Percentiles rank a stretch among this genome's conserved stretches.
Conservation (phyloP, 2,113 vertebrate species). For the Toxotes chatareus region DNA sequence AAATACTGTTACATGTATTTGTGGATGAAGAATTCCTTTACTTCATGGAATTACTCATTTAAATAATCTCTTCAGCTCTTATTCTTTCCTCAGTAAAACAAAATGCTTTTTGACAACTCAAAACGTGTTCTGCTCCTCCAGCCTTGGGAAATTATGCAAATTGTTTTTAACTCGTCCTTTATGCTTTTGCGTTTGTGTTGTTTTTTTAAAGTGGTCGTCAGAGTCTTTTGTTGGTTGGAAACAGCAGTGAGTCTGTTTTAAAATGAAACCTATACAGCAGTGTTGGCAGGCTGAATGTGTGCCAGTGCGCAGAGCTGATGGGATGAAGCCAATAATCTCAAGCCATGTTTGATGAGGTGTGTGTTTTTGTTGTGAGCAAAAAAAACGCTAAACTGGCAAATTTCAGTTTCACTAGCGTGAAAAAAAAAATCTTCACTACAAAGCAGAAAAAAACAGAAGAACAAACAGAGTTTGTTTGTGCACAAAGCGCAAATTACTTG, state of each 20-base stretch:
- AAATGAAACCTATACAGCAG: conserved; percentile 21
- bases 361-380: no score
- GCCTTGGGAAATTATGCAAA: conserved; percentile 4
- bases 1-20: no score
- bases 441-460: no score
- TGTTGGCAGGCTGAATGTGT: not conserved
- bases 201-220: conserved; percentile 3
- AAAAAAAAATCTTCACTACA: not conserved
- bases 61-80: no score
- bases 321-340: no score
- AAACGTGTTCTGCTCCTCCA: no score
- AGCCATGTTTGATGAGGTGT: no score
- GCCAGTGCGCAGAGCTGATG: not conserved
- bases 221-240: conserved; percentile 27
- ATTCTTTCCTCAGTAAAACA: no score
- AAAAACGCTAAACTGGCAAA: not conserved
- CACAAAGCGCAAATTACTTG: not conserved
- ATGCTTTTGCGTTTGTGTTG: not conserved
- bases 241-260: conserved; percentile 4
- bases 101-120: no score
- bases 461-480: not conserved
- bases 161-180: conserved; percentile 20
- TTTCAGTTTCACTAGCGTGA: conserved; percentile 6
- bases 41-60: no score
- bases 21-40: no score